Evolutionary conservation across 2,888 invertebrate species (phyloP).

Genomic region (Apocheima hispidaria): DNA sequence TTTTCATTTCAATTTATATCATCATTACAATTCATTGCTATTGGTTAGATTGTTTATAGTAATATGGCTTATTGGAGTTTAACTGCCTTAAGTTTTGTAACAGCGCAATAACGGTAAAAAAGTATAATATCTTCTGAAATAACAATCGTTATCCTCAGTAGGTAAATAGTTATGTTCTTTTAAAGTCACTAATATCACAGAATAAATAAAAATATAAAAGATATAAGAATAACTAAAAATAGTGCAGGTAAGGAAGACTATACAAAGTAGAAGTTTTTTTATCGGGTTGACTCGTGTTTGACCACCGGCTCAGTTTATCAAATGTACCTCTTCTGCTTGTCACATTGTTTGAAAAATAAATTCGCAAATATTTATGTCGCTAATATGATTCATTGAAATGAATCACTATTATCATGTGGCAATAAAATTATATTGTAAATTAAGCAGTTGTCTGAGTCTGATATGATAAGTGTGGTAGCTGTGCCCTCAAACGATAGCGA

Average conservation of each 20-base stretch:
- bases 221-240: no score
- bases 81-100: conserved; percentile 3
- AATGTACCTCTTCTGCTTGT: neutral
- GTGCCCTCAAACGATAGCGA: conserved; percentile 20
- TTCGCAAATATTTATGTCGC: conserved; percentile 17
- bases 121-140: neutral
- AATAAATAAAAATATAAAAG: no score
- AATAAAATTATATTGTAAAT: conserved; percentile 58
- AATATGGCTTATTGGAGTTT: conserved; percentile 5
- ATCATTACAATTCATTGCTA: conserved; percentile 28
- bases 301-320: neutral
- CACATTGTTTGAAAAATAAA: conserved; percentile 16
- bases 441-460: conserved; percentile 56
- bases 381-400: conserved; percentile 50
- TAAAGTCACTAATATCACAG: no score
- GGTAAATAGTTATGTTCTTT: no score
- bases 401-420: conserved; percentile 65
- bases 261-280: neutral
- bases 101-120: neutral
- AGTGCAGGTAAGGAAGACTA: no score
- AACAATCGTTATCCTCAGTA: neutral
- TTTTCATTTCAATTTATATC: conserved; percentile 14
- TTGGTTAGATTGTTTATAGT: conserved; percentile 15
- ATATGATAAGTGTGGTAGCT: conserved; percentile 53
- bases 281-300: neutral